Evolutionary conservation across 1,140 invertebrate genomes (phyloP), one percentile per base, ranked within the genome.

Genomic region (Leucophenga varia): DNA sequence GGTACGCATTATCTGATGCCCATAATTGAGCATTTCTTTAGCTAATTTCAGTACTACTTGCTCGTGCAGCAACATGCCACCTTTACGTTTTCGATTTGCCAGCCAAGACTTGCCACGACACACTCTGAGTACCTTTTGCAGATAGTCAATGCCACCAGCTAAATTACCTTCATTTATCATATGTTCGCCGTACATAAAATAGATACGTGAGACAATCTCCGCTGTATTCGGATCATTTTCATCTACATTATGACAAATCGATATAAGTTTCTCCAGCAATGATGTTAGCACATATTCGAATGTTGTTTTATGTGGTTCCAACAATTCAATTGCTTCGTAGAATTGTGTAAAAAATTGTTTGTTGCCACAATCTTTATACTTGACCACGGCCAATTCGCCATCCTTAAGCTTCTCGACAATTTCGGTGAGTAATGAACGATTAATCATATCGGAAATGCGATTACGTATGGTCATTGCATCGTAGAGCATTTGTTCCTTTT

Each of bases 141-240:
- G 40, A 39, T 63, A 70, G 8, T 36, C 42, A 2, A 70, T 60
- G 2, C 57, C 52, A 25, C 34, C 47, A 6, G 18, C 21, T 0
- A 50, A 28, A 35, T 64, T 38, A 0, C 53, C 55, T 1, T 17
- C 40, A 7, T 34, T 31, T 2, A 53, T 45, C 19, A 56, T 47
- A 18, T 55, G 59, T 3, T 38, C 6, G 18, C 57, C 63, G n/a
- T 56, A 71, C 2, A 36, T 43, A 17, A 61, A 55, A 39, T 67
- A 70, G 25, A 70, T 70, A 25, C 67, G 63, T 0, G 67, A 49
- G 5, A 71, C 58, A 38, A 52, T 58, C 25, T 70, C 67, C 17
- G 35, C 37, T 5, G 67, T 52, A 10, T 61, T 67, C 0, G 44
- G 36, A n/a, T 68, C 59, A 35, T 61, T 37, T 0, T 47, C 54